Percentiles rank a stretch among this genome's conserved stretches.
phyloP scores from a whole-genome alignment of 2,888 invertebrate species.

The Drosophila pegasa region DNA sequence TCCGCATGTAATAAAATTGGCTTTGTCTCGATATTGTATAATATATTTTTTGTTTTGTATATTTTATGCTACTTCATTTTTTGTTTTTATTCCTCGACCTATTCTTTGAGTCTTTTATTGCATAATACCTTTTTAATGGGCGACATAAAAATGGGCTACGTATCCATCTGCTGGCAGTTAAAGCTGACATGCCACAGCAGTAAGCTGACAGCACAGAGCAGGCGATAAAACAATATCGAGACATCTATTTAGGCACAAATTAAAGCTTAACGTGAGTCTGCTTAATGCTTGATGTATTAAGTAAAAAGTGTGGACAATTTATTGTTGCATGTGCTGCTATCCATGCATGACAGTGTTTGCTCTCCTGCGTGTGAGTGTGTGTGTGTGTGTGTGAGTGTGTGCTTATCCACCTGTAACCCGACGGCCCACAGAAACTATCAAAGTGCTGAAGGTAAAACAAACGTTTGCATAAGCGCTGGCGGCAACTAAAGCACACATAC shows the following conservation, averaged over 20 bases:
- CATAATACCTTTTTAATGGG: conserved; percentile 66
- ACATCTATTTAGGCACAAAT: conserved; percentile 6
- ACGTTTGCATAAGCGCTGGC: conserved; percentile 47
- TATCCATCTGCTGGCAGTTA: conserved; percentile 51
- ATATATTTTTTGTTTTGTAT: conserved; percentile 30
- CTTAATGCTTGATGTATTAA: conserved; percentile 6
- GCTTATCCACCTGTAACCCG: conserved; percentile 25
- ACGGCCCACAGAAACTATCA: conserved; percentile 44
- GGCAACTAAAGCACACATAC: conserved; percentile 41
- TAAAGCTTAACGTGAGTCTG: conserved; percentile 25
- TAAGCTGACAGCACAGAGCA: conserved; percentile 19
- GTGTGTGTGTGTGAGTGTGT: conserved; percentile 5
- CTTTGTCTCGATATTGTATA: conserved; percentile 60
- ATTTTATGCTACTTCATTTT: conserved; percentile 44
- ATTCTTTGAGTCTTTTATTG: conserved; percentile 37
- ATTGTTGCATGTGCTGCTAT: conserved; percentile 17
- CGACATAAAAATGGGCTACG: conserved; percentile 38
- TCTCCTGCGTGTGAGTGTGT: conserved; percentile 12
- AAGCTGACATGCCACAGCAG: conserved; percentile 17
- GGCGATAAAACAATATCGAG: conserved; percentile 17
- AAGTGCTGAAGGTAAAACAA: conserved; percentile 57
- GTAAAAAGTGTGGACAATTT: conserved; percentile 31
- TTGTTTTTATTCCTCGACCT: conserved; percentile 1
- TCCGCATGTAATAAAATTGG: conserved; percentile 63
- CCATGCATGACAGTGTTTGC: conserved; percentile 20